phyloP scores from a whole-genome alignment of 2,888 invertebrate species.

The Idaea dimidiata region DNA sequence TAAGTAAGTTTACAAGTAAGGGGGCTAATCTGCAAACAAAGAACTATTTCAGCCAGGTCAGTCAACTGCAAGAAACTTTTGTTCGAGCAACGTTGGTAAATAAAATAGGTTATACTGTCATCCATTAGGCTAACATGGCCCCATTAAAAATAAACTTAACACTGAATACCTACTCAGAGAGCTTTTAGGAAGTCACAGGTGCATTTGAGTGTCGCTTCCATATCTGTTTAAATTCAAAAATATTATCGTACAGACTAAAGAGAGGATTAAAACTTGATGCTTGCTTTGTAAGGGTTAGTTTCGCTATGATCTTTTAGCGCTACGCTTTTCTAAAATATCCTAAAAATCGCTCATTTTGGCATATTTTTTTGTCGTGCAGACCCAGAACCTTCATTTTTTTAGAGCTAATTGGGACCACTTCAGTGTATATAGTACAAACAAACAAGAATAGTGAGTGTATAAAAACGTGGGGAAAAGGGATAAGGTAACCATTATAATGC shows the following conservation, averaged over 20 bases:
- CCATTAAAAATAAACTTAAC: constrained; percentile 76
- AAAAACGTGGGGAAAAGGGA: too few relatives aligned
- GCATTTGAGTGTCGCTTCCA: constrained; percentile 62
- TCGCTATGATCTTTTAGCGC: not conserved
- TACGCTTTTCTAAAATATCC: too few relatives aligned
- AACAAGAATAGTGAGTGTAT: too few relatives aligned
- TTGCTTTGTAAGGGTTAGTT: constrained; percentile 52
- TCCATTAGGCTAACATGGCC: constrained; percentile 68
- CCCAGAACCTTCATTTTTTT: too few relatives aligned
- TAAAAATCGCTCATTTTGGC: too few relatives aligned
- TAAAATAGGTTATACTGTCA: constrained; percentile 72
- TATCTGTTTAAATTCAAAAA: constrained; percentile 66
- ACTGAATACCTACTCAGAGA: constrained; percentile 61
- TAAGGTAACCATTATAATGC: too few relatives aligned
- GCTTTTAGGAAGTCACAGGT: constrained; percentile 76
- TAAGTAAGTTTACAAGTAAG: too few relatives aligned
- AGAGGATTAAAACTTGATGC: not conserved
- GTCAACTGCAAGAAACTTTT: not conserved
- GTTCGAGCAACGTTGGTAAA: constrained; percentile 8
- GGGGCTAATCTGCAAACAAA: too few relatives aligned
- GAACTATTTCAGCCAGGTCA: not conserved
- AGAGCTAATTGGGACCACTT: too few relatives aligned
- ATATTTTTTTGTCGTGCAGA: too few relatives aligned
- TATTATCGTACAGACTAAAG: constrained; percentile 35
- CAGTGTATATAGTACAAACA: too few relatives aligned